Evolutionary conservation across 2,888 invertebrate genomes (phyloP).

Genomic region (Colletes collaris): DNA sequence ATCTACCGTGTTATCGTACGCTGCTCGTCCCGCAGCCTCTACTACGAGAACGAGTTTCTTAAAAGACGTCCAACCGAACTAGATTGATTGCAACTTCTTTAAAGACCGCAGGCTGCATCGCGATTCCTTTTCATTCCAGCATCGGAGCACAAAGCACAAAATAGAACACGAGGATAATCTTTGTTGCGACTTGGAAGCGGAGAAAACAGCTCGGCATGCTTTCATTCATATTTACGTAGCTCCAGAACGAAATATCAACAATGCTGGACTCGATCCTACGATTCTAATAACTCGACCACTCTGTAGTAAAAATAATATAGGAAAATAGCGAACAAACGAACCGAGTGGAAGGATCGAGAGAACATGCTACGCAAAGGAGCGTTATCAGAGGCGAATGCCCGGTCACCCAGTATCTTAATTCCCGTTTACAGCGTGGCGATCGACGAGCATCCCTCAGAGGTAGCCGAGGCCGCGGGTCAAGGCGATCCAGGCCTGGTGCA

Average conservation of each 20-base stretch:
- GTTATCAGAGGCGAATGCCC: constrained; percentile 64
- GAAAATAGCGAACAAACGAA: no score
- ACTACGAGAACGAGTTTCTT: constrained; percentile 1
- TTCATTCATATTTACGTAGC: constrained; percentile 10
- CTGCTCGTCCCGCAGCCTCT: no score
- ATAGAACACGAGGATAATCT: neutral
- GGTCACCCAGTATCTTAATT: constrained; percentile 74
- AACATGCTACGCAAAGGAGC: constrained; percentile 25
- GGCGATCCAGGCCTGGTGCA: constrained; percentile 69
- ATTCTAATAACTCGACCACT: no score
- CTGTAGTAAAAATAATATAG: no score
- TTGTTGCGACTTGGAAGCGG: constrained; percentile 14
- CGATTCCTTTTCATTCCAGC: neutral
- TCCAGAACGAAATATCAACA: no score
- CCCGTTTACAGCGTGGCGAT: constrained; percentile 60
- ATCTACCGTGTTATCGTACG: no score
- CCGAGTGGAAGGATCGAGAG: no score
- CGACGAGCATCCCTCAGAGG: constrained; percentile 69
- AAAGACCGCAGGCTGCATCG: constrained; percentile 1
- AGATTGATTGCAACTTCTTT: constrained; percentile 9
- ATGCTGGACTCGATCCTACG: no score
- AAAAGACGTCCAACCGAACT: neutral
- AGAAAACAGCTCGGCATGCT: constrained; percentile 5
- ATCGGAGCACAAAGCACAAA: neutral
- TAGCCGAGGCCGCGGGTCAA: constrained; percentile 76